These are phyloP conservation scores for Euschistus heros DNA, from an alignment of 1,140 invertebrate genomes.

Conservation along the genomic window DNA sequence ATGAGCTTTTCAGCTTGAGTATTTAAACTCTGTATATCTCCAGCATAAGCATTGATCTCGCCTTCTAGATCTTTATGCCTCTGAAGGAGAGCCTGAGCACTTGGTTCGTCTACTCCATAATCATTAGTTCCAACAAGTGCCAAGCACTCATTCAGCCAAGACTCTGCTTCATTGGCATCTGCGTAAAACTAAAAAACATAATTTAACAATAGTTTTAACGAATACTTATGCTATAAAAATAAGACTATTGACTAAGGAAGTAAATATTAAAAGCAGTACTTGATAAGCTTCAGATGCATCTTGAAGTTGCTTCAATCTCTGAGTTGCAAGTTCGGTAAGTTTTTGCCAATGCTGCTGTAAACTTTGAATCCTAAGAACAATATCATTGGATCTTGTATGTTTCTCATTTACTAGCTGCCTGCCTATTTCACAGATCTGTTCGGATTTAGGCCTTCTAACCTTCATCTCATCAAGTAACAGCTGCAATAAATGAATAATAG, in stretches of 20 bases:
- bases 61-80: conserved; percentile 80
- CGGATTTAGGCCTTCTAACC: conserved; percentile 64
- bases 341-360: conserved; percentile 76
- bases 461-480: conserved; percentile 83
- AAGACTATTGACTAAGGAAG: background rate
- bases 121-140: conserved; percentile 77
- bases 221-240: background rate
- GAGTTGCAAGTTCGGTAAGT: conserved; percentile 70
- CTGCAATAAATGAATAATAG: conserved; percentile 32
- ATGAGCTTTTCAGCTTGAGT: conserved; percentile 72
- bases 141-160: conserved; percentile 91
- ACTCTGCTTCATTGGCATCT: conserved; percentile 95
- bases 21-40: conserved; percentile 79
- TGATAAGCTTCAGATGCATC: conserved; percentile 91
- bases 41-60: conserved; percentile 81
- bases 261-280: conserved; percentile 35
- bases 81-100: conserved; percentile 72
- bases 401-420: conserved; percentile 62
- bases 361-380: conserved; percentile 64
- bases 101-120: conserved; percentile 80
- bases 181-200: conserved; percentile 68
- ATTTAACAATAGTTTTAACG: conserved; percentile 19
- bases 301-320: conserved; percentile 73
- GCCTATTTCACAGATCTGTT: conserved; percentile 62
- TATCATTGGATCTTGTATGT: conserved; percentile 66